phyloP scores from a whole-genome alignment of 1,140 invertebrate genomes.

The Drosophila dunni region DNA sequence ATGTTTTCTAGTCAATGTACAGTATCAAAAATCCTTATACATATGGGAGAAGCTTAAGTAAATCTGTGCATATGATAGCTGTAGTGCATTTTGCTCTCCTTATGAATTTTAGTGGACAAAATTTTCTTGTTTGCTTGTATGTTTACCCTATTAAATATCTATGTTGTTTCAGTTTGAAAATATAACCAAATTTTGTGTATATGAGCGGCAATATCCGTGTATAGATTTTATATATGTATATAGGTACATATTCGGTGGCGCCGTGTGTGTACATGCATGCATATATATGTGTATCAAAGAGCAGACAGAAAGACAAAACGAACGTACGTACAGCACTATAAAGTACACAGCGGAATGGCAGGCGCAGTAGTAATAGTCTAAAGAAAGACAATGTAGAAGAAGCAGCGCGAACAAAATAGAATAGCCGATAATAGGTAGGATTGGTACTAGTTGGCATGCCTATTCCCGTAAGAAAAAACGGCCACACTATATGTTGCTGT shows the following conservation, averaged over 20 bases:
- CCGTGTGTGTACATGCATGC: constrained; percentile 60
- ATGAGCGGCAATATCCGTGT: constrained; percentile 70
- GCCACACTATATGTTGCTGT: constrained; percentile 55
- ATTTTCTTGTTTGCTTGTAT: constrained; percentile 11
- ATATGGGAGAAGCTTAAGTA: neutral
- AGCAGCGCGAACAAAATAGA: constrained; percentile 76
- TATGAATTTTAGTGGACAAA: neutral
- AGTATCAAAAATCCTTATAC: neutral
- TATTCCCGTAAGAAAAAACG: constrained; percentile 47
- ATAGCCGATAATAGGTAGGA: constrained; percentile 74
- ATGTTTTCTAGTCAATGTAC: constrained; percentile 22
- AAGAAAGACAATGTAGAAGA: constrained; percentile 72
- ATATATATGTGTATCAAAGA: constrained; percentile 68
- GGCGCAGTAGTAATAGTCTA: constrained; percentile 72
- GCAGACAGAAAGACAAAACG: constrained; percentile 65
- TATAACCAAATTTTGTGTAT: constrained; percentile 56
- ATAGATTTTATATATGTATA: constrained; percentile 66
- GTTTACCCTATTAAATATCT: neutral
- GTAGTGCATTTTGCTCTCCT: neutral
- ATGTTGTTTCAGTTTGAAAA: constrained; percentile 20
- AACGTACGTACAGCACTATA: constrained; percentile 76
- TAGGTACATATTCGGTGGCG: constrained; percentile 51
- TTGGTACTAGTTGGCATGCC: constrained; percentile 58
- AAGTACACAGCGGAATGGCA: constrained; percentile 67
- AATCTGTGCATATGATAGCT: neutral